phyloP scores from a whole-genome alignment of 2,113 vertebrate genomes.

The Heteronetta atricapilla region DNA sequence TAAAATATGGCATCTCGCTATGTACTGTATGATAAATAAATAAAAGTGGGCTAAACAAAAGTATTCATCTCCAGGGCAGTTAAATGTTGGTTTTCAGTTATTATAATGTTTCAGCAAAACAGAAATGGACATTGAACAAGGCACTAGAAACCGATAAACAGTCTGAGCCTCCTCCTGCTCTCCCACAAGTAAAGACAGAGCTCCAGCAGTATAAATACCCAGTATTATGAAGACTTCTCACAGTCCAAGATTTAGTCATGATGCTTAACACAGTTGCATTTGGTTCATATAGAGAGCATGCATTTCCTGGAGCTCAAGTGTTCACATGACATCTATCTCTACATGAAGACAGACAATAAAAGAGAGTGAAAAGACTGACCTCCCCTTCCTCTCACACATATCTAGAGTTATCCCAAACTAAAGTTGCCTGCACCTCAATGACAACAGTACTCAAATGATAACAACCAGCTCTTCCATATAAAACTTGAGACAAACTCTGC shows the following conservation, averaged over 20 bases:
- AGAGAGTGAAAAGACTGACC: background rate
- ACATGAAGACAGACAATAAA: background rate
- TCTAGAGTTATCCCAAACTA: background rate
- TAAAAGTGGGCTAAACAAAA: background rate
- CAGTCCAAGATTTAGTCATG: background rate
- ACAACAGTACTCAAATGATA: background rate
- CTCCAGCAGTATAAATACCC: background rate
- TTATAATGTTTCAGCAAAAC: background rate
- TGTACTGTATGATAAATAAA: background rate
- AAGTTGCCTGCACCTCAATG: background rate
- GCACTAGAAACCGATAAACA: background rate
- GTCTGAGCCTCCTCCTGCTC: background rate
- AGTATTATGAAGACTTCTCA: background rate
- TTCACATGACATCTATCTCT: background rate
- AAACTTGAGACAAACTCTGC: background rate
- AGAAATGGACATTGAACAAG: background rate
- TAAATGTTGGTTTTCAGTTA: background rate
- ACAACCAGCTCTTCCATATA: background rate
- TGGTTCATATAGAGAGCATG: rapidly evolving
- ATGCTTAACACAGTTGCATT: background rate
- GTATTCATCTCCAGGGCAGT: background rate
- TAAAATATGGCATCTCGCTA: background rate
- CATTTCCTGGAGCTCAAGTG: background rate
- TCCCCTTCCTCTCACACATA: background rate
- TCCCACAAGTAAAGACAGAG: background rate